These are phyloP conservation scores for Prionailurus viverrinus DNA, from an alignment of 2,113 vertebrate genomes.

Conservation along the genomic window DNA sequence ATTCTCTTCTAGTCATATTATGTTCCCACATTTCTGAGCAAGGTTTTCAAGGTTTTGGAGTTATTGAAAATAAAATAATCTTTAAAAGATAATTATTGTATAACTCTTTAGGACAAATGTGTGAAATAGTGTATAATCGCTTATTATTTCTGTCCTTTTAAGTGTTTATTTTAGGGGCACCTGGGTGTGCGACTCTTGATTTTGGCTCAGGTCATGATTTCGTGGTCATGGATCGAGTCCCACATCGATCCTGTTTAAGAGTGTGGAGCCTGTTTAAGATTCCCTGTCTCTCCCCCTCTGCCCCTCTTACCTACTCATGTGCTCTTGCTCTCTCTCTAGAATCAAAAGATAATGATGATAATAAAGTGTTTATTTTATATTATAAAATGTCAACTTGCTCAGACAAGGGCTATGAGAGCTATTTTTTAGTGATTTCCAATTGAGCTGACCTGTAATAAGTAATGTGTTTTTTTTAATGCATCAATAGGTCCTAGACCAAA, in stretches of 20 bases:
- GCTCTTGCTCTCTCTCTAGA: no score
- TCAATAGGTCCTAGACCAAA: neutral
- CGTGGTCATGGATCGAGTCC: no score
- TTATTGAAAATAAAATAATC: neutral
- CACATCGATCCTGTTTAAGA: no score
- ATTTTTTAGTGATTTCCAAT: neutral
- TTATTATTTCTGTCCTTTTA: neutral
- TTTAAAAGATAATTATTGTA: neutral
- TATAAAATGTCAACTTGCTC: neutral
- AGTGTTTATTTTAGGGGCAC: neutral
- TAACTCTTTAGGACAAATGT: neutral
- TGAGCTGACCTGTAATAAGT: slow-evolving; percentile 19
- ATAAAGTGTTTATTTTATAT: neutral
- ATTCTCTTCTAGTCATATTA: slow-evolving; percentile 44
- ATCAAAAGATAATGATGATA: no score
- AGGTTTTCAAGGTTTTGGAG: neutral
- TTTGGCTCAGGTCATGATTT: no score
- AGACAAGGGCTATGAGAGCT: neutral
- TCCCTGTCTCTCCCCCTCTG: no score
- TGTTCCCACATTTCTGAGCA: neutral
- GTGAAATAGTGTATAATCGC: neutral
- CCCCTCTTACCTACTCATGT: no score
- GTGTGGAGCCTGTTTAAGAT: no score
- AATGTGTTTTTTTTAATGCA: neutral
- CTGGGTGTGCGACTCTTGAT: no score